Evolutionary conservation across 2,888 invertebrate species (phyloP).

Genomic region (Pyrrhosoma nymphula): DNA sequence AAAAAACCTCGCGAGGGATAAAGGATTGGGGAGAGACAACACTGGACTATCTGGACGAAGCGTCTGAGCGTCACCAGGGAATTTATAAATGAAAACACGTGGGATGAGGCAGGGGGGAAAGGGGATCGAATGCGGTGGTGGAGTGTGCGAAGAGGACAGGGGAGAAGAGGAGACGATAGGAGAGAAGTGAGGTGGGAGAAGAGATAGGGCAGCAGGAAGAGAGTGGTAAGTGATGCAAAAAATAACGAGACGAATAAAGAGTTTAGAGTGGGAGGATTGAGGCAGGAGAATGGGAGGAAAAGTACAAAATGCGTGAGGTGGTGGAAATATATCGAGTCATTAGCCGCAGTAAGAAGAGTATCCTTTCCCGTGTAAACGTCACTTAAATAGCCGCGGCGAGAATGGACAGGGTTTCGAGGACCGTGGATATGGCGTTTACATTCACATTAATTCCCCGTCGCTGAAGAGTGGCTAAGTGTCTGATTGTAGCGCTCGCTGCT

Average conservation of each 20-base stretch:
- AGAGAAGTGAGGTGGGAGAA: neutral
- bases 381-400: neutral
- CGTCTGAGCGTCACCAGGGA: neutral
- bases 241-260: neutral
- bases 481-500: neutral
- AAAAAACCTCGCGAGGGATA: too few species aligned
- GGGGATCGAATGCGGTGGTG: neutral
- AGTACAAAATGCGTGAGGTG: neutral
- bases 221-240: neutral
- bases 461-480: neutral
- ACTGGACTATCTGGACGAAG: neutral
- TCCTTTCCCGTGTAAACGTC: neutral
- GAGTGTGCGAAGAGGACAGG: neutral
- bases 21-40: too few species aligned
- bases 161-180: neutral
- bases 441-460: neutral
- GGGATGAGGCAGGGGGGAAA: neutral
- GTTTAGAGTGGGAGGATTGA: neutral
- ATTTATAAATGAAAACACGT: neutral
- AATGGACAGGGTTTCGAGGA: neutral
- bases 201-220: neutral
- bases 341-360: neutral
- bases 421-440: neutral
- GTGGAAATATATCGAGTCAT: neutral
- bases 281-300: neutral